Base-by-base conservation (phyloP, 2,888 invertebrate species). In the Sclerodermus sp. region DNA sequence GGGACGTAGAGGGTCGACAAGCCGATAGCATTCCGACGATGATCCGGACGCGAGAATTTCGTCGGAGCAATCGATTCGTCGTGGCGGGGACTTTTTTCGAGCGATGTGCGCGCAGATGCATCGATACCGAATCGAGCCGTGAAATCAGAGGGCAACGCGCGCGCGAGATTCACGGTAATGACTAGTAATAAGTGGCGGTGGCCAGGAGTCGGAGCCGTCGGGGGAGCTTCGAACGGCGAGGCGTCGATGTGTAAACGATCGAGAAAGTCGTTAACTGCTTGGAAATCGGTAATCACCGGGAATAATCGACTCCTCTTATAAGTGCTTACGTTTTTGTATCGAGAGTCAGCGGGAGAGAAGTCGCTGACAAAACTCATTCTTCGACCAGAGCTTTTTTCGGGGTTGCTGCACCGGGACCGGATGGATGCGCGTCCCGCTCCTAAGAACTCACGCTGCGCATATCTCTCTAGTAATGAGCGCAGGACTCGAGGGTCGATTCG, bases 231-330 rank as follows among this genome's bases (percentile, higher is more conserved):
- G 4, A 23, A 8, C 23, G 8, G 23, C 23, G 23, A 23, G n/a
- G 23, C 23, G 23, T 23, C 23, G 23, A 23, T 23, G 64, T 62
- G 65, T 67, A 71, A 68, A 62, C 67, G 70, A 69, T 71, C 66
- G 70, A 72, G 73, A 70, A 73, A 71, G 68, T 70, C 64, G 67
- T 71, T 70, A 73, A 73, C 70, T 65, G 69, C 60, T 68, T 57
- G 68, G 67, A 69, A 75, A 73, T 75, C 66, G 70, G 73, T 74
- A 72, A 74, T 74, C 61, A 66, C 53, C 68, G 60, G 62, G 65
- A 64, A 70, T 73, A 72, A 73, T 73, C 70, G 67, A 49, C 63
- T 60, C 62, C 64, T 65, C 67, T 71, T 68, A 64, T 65, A 61
- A 67, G 58, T 67, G 54, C 63, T 70, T 63, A 67, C 46, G 59